phyloP scores from a whole-genome alignment of 2,113 vertebrate genomes.

The Phrynocephalus versicolor region DNA sequence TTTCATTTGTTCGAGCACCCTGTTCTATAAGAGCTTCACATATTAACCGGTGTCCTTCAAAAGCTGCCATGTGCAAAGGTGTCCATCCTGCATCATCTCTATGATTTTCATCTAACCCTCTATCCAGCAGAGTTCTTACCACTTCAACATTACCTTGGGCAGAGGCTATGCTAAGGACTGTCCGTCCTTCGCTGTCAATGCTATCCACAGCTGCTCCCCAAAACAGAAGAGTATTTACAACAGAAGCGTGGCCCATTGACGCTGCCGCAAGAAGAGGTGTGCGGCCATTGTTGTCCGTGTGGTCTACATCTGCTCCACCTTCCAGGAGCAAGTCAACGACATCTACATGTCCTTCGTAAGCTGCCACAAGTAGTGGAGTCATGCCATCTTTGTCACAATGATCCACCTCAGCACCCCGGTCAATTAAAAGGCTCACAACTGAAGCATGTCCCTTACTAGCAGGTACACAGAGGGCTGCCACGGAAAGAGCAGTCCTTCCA shows the following conservation, averaged over 20 bases:
- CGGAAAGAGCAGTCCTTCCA: constrained; percentile 92
- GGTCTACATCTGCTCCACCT: constrained; percentile 95
- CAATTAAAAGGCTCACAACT: constrained; percentile 93
- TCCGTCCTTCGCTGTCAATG: constrained; percentile 95
- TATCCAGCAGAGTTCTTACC: constrained; percentile 96
- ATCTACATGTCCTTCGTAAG: constrained; percentile 96
- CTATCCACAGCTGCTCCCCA: constrained; percentile 98
- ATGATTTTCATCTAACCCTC: constrained; percentile 96
- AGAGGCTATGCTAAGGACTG: constrained; percentile 95
- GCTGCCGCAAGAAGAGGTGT: constrained; percentile 96
- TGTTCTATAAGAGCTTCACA: constrained; percentile 97
- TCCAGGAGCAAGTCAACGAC: constrained; percentile 96
- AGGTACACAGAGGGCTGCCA: constrained; percentile 94
- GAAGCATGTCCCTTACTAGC: constrained; percentile 96
- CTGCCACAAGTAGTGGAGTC: constrained; percentile 95
- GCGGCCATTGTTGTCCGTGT: constrained; percentile 95
- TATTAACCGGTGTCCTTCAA: constrained; percentile 94
- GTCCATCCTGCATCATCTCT: constrained; percentile 97
- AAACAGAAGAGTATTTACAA: constrained; percentile 93
- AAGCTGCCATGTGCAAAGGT: constrained; percentile 95
- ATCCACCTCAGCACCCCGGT: constrained; percentile 93
- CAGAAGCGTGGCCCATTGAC: constrained; percentile 95
- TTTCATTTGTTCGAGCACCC: constrained; percentile 93
- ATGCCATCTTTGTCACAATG: constrained; percentile 98
- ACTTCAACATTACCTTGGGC: constrained; percentile 98